These are phyloP conservation scores for Hoplostethus mediterraneus DNA, from an alignment of 2,797 vertebrate species.

Conservation along the genomic window DNA sequence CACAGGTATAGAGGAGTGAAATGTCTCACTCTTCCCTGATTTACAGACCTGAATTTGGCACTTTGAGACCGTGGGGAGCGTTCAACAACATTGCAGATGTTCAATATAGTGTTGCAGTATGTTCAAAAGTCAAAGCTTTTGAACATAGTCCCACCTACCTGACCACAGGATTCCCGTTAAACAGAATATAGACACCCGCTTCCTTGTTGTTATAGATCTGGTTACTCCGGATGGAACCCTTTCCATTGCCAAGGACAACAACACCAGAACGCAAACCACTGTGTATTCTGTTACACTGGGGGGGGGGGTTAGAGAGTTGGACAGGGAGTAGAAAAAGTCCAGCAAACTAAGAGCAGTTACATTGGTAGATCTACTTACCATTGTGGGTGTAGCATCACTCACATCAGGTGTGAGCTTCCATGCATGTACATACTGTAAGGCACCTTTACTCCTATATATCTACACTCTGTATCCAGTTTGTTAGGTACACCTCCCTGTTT, in stretches of 20 bases:
- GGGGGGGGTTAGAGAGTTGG: background rate
- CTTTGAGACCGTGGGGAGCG: too few relatives aligned
- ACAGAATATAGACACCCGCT: conserved; percentile 95
- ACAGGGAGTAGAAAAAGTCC: background rate
- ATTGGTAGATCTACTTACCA: background rate
- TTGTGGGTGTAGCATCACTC: background rate
- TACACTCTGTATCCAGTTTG: background rate
- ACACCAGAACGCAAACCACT: conserved; percentile 93
- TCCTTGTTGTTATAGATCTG: conserved; percentile 96
- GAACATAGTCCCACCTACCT: conserved; percentile 79
- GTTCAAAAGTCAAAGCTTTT: too few relatives aligned
- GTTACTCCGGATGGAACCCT: conserved; percentile 93
- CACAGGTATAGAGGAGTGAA: too few relatives aligned
- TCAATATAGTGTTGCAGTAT: too few relatives aligned
- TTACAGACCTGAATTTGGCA: too few relatives aligned
- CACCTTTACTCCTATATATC: background rate
- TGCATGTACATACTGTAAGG: background rate
- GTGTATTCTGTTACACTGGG: conserved; percentile 94
- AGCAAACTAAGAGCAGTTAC: background rate
- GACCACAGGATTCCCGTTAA: conserved; percentile 92
- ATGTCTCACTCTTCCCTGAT: too few relatives aligned
- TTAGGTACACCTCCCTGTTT: background rate
- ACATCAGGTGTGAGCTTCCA: background rate
- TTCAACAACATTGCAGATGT: too few relatives aligned
- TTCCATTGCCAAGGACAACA: conserved; percentile 93